Evolutionary conservation across 2,888 invertebrate genomes (phyloP).

Genomic region (Andrena camellia): DNA sequence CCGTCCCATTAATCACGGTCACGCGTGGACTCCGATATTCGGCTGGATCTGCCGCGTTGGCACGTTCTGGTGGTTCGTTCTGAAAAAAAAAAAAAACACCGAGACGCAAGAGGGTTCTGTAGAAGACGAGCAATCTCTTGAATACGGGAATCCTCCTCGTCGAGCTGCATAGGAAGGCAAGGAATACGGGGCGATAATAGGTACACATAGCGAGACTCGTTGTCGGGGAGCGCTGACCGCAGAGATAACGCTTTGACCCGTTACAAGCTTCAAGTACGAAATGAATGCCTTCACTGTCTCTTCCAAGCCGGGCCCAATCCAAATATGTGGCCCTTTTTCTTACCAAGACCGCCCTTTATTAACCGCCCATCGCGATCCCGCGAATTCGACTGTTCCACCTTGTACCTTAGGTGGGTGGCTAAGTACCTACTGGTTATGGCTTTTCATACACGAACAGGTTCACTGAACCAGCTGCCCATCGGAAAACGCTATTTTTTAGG

Average conservation of each 20-base stretch:
- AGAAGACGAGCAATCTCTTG: conserved; percentile 50
- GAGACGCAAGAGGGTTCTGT: conserved; percentile 20
- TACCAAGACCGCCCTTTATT: conserved; percentile 62
- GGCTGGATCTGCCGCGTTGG: background rate
- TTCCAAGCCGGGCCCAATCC: conserved; percentile 66
- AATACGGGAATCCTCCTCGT: conserved; percentile 60
- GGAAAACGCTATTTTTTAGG: no score
- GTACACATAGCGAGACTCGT: conserved; percentile 79
- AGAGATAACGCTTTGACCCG: conserved; percentile 85
- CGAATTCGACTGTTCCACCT: conserved; percentile 48
- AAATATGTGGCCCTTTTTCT: conserved; percentile 73
- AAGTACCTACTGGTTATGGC: no score
- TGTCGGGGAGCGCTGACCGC: conserved; percentile 84
- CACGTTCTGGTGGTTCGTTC: background rate
- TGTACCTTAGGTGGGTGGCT: background rate
- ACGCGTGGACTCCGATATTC: background rate
- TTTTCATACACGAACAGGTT: no score
- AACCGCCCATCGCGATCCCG: conserved; percentile 46
- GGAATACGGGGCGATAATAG: conserved; percentile 74
- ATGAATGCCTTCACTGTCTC: conserved; percentile 84
- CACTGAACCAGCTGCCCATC: no score
- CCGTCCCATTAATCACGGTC: no score
- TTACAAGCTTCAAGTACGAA: conserved; percentile 80
- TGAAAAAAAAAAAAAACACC: background rate
- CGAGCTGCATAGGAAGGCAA: conserved; percentile 59